phyloP scores from a whole-genome alignment of 2,888 invertebrate genomes.

The Tyria jacobaeae region DNA sequence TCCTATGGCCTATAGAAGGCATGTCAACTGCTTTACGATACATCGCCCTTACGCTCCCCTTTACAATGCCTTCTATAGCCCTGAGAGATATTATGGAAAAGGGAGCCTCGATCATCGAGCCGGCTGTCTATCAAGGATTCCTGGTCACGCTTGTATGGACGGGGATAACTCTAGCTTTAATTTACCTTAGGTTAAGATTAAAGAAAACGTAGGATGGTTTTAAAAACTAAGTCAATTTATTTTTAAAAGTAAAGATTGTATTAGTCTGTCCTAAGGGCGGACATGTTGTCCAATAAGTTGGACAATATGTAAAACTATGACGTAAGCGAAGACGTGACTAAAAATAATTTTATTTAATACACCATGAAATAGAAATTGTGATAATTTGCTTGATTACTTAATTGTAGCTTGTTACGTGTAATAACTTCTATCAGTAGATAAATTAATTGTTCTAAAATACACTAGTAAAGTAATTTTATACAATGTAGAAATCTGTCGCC shows the following conservation, averaged over 20 bases:
- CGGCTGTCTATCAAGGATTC: constrained; percentile 91
- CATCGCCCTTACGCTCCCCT: constrained; percentile 90
- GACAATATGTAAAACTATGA: not conserved
- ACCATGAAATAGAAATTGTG: not conserved
- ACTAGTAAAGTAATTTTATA: not conserved
- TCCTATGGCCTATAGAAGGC: constrained; percentile 90
- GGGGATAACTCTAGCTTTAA: constrained; percentile 83
- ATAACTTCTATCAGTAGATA: not conserved
- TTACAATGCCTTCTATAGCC: constrained; percentile 92
- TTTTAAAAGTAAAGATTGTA: not conserved
- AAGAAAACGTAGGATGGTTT: constrained; percentile 62
- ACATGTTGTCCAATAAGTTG: not conserved
- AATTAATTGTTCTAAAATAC: not conserved
- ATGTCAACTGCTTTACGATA: constrained; percentile 88
- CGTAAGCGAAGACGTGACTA: not conserved
- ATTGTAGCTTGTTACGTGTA: not conserved
- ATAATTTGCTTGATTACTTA: not conserved
- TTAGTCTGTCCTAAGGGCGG: not conserved
- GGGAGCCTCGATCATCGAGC: constrained; percentile 89
- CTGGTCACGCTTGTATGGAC: constrained; percentile 90
- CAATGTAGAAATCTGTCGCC: not conserved
- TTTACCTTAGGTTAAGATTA: constrained; percentile 80
- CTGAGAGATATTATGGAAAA: constrained; percentile 92
- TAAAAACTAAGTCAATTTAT: not conserved
- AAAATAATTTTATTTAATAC: not conserved